phyloP scores from a whole-genome alignment of 2,113 vertebrate genomes.

The Zosterops borbonicus region DNA sequence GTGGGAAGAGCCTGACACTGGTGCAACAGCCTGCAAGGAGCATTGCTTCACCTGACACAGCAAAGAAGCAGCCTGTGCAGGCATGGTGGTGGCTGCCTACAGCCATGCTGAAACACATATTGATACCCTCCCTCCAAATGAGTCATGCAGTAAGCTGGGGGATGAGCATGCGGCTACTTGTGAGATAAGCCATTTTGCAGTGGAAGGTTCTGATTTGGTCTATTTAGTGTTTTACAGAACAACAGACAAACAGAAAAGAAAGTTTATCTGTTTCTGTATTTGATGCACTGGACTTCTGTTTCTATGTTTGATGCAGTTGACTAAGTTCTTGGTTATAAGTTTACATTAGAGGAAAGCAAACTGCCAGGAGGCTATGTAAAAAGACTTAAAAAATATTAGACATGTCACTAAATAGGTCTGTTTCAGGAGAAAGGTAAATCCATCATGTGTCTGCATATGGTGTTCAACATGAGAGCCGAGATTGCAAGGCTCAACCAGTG shows the following conservation, averaged over 20 bases:
- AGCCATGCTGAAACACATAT: not conserved
- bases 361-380: not conserved
- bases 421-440: not conserved
- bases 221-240: not conserved
- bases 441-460: too few relatives aligned
- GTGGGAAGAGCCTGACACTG: not conserved
- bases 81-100: not conserved
- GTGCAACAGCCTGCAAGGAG: not conserved
- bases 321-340: not conserved
- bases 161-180: not conserved
- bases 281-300: not conserved
- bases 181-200: not conserved
- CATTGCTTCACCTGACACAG: not conserved
- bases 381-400: not conserved
- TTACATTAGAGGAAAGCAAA: not conserved
- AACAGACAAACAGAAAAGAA: not conserved
- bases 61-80: not conserved
- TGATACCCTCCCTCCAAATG: not conserved
- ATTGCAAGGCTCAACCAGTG: not conserved
- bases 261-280: not conserved
- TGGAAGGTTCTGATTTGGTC: not conserved
- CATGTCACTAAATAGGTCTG: not conserved
- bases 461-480: not conserved
- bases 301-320: not conserved
- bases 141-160: not conserved